phyloP scores from a whole-genome alignment of 2,113 vertebrate species.

The Heterochromis multidens region DNA sequence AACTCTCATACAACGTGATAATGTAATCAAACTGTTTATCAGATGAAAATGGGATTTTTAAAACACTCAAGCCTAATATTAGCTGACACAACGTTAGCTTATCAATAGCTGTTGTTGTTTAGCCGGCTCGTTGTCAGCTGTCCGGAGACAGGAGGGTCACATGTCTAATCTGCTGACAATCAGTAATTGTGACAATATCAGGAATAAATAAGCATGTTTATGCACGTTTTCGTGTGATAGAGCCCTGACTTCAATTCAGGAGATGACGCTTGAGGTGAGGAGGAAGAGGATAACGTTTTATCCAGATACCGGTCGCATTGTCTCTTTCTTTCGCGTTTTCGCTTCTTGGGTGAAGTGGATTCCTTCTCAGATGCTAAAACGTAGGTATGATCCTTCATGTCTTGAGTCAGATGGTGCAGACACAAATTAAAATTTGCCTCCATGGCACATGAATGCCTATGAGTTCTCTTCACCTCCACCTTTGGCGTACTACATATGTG shows the following conservation, averaged over 20 bases:
- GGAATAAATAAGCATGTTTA: not conserved
- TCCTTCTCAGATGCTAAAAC: too few species aligned
- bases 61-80: not conserved
- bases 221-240: not conserved
- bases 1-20: not conserved
- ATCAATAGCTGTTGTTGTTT: not conserved
- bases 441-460: not conserved
- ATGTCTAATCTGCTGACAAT: not conserved
- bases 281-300: not conserved
- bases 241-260: too few species aligned
- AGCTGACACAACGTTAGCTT: not conserved
- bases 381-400: too few species aligned
- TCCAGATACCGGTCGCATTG: not conserved
- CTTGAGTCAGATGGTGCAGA: too few species aligned
- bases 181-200: not conserved
- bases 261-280: not conserved
- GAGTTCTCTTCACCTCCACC: not conserved
- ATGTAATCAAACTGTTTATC: not conserved
- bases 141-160: not conserved
- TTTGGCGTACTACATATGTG: not conserved
- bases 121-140: not conserved
- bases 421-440: too few species aligned
- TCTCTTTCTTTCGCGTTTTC: not conserved
- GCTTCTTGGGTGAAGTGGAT: too few species aligned
- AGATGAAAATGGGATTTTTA: not conserved